Base-by-base conservation (phyloP, 1,140 invertebrate species). In the Sycobia sp. region DNA sequence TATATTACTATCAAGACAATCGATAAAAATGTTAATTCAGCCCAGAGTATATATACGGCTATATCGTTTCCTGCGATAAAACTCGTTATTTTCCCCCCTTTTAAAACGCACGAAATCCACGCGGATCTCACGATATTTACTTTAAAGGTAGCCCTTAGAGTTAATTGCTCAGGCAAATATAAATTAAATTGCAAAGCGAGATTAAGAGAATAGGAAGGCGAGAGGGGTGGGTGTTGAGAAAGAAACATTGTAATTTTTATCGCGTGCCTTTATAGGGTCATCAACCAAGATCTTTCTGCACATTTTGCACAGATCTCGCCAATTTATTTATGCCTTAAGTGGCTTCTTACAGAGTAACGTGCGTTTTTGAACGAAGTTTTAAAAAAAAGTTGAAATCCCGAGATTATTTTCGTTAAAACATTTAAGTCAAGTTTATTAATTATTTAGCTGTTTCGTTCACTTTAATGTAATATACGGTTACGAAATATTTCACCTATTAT, bases 11-110 rank as follows among this genome's bases (percentile, higher is more conserved):
- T 60, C 47, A 32, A 18, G 18, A 39, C n/a, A 20, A 39, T 55
- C 51, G 43, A 55, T 62, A 47, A 49, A 62, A 62, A 62, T 62
- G 51, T 46, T 38, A 62, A 62, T 55, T 53, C 29, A 36, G n/a
- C n/a, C n/a, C 9, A 9, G 46, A 18, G 23, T 2, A 51, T 4
- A n/a, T n/a, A n/a, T n/a, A 18, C 23, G 29, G 18, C 11, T 38
- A 8, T 14, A 23, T 44, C 36, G 49, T 34, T 62, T 55, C 60
- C 34, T 32, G 41, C 18, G 60, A 36, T 47, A 46, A 62, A 54
- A 38, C 50, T 62, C 51, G 27, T 55, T 55, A 39, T 62, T 47
- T 46, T n/a, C n/a, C n/a, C n/a, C n/a, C 36, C 20, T 27, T 54
- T 47, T n/a, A 23, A 61, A 54, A 34, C 41, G 18, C n/a, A 38